These are phyloP conservation scores for Donacobius atricapilla DNA, from an alignment of 2,113 vertebrate species.

Conservation along the genomic window DNA sequence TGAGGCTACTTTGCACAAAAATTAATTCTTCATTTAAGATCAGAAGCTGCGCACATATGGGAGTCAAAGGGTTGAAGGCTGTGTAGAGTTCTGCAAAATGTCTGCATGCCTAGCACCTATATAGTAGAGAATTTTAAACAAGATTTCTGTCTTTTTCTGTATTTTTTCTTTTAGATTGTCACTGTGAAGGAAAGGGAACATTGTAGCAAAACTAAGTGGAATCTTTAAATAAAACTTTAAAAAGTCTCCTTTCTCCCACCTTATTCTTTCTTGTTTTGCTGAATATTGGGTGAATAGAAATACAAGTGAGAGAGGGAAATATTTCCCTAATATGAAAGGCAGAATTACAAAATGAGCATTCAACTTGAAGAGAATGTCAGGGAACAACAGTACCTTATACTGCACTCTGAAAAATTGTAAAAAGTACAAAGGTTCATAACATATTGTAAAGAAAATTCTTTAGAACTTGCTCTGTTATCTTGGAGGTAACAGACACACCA, in stretches of 20 bases:
- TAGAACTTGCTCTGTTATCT: constrained; percentile 80
- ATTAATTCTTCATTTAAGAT: not conserved
- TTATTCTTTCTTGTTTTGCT: not conserved
- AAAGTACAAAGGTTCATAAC: constrained; percentile 81
- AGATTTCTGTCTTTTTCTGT: not conserved
- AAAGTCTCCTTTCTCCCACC: not conserved
- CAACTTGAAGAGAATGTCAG: constrained; percentile 64
- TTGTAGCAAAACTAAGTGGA: not conserved
- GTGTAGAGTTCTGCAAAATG: not conserved
- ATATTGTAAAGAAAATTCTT: constrained; percentile 82
- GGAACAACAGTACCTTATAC: constrained; percentile 71
- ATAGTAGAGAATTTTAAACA: not conserved
- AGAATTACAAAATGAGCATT: constrained; percentile 66
- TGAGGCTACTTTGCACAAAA: not conserved
- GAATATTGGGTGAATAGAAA: not conserved
- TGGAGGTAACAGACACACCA: constrained; percentile 83
- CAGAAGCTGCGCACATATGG: not conserved
- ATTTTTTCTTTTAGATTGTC: not conserved
- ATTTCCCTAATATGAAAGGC: constrained; percentile 53
- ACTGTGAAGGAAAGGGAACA: not conserved
- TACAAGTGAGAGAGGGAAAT: constrained; percentile 35
- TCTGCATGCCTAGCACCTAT: not conserved
- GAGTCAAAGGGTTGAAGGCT: not conserved
- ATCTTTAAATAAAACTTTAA: not conserved
- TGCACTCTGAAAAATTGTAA: constrained; percentile 71